phyloP scores from a whole-genome alignment of 2,888 invertebrate species.

The Heliconius ethilla region DNA sequence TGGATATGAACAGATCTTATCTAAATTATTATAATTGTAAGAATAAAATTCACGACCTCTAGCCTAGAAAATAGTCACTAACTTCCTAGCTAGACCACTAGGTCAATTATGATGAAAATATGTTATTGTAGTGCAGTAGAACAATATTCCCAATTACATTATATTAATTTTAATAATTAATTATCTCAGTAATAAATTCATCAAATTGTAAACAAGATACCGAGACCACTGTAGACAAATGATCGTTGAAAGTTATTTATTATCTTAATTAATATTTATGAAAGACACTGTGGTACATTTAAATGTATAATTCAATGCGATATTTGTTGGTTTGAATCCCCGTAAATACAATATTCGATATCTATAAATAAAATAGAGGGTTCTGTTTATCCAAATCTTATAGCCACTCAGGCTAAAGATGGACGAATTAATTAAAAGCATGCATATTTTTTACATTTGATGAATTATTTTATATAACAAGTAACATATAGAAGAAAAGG shows the following conservation, averaged over 20 bases:
- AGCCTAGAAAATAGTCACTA: not conserved
- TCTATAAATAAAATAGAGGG: too few relatives aligned
- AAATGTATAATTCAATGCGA: not conserved
- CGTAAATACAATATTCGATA: not conserved
- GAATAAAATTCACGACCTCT: not conserved
- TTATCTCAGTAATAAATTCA: constrained; percentile 16
- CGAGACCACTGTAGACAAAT: constrained; percentile 29
- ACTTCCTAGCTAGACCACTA: too few relatives aligned
- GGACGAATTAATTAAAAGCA: too few relatives aligned
- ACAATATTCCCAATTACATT: constrained; percentile 13
- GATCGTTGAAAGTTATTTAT: constrained; percentile 17
- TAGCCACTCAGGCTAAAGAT: too few relatives aligned
- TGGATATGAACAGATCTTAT: too few relatives aligned
- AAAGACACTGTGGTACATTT: not conserved
- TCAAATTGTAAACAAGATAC: constrained; percentile 31
- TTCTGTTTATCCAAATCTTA: too few relatives aligned
- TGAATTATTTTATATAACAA: too few relatives aligned
- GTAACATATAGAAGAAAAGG: too few relatives aligned
- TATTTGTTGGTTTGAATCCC: not conserved
- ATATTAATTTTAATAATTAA: not conserved
- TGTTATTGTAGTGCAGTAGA: constrained; percentile 4
- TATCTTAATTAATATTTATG: not conserved
- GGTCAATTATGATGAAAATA: not conserved
- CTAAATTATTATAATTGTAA: too few relatives aligned
- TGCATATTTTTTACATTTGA: too few relatives aligned